Evolutionary conservation across 2,888 invertebrate genomes (phyloP), one percentile per base, ranked within the genome.

Genomic region (Himalopsyche tibetana): DNA sequence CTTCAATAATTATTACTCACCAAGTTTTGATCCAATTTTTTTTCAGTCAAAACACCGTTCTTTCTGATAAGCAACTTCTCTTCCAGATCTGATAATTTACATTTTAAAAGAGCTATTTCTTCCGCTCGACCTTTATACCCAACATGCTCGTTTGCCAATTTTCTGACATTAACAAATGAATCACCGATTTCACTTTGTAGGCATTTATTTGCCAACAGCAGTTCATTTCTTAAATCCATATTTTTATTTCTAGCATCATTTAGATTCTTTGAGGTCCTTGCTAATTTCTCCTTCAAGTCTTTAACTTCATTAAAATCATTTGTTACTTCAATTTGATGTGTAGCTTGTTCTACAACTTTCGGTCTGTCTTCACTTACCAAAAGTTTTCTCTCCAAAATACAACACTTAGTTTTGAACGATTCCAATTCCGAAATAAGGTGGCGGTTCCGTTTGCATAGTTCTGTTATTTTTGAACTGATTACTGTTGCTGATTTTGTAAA

Each of bases 61-160:
- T 91, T 91, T 89, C 92, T 93, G 2, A 91, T 91, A 88, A 91
- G 93, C 17, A 96, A 89, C 90, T 95, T 96, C 38, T 94, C 94
- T 89, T 95, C 95, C 0, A 96, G 90, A 82, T 96, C 96, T 8
- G 91, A 91, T 82, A 96, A 92, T 91, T 95, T 96, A 84, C 94
- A 94, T 90, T 96, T 96, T 82, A 97, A 91, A 17, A 94, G 91
- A 0, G 95, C 90, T 87, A 97, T 96, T 90, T 96, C 95, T 89
- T 97, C 96, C 1, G 96, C 96, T 88, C 97, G 93, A 0, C 97
- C 97, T 88, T 96, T 95, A 96, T 97, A 97, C 15, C 94, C 94
- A 79, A 94, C 92, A 82, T 94, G 91, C 87, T 94, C 93, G 89
- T 93, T 93, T 82, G 93, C 93, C 55, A 96, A 90, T 83, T 93